Conservation (phyloP, 2,888 invertebrate species). For the Dendrolimus pini region DNA sequence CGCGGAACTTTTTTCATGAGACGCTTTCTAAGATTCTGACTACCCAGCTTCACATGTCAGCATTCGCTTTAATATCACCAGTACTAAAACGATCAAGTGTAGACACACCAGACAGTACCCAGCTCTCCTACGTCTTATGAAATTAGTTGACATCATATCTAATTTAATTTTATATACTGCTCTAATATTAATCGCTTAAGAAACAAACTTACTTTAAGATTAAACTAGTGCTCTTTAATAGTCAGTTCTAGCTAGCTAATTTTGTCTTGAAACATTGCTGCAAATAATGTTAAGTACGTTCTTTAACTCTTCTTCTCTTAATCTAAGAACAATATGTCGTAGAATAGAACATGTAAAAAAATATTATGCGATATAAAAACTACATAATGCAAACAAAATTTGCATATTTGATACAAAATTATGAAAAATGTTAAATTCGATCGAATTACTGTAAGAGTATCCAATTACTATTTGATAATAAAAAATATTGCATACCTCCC, state of each 20-base stretch:
- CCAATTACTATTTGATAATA: too few relatives aligned
- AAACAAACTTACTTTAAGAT: slow-evolving; percentile 30
- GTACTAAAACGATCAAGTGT: too few relatives aligned
- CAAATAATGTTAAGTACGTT: slow-evolving; percentile 29
- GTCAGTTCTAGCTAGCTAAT: slow-evolving; percentile 13
- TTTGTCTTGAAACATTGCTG: slow-evolving; percentile 28
- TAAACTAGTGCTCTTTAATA: slow-evolving; percentile 22
- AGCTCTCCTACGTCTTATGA: too few relatives aligned
- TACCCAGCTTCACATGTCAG: too few relatives aligned
- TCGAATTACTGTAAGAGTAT: too few relatives aligned
- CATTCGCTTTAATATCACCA: too few relatives aligned
- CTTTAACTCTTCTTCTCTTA: slow-evolving; percentile 34
- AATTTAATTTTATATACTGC: background rate
- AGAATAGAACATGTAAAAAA: slow-evolving; percentile 70
- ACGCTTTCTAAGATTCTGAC: too few relatives aligned
- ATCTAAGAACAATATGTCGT: slow-evolving; percentile 48
- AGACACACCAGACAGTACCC: too few relatives aligned
- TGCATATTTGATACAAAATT: background rate
- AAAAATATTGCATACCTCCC: slow-evolving; percentile 17
- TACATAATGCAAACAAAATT: slow-evolving; percentile 10
- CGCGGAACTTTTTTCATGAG: too few relatives aligned
- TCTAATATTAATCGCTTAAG: slow-evolving; percentile 30
- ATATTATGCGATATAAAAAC: slow-evolving; percentile 9
- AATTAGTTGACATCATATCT: background rate
- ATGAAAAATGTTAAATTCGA: too few relatives aligned